Evolutionary conservation across 1,140 invertebrate species (phyloP).

Genomic region (Elysia chlorotica): DNA sequence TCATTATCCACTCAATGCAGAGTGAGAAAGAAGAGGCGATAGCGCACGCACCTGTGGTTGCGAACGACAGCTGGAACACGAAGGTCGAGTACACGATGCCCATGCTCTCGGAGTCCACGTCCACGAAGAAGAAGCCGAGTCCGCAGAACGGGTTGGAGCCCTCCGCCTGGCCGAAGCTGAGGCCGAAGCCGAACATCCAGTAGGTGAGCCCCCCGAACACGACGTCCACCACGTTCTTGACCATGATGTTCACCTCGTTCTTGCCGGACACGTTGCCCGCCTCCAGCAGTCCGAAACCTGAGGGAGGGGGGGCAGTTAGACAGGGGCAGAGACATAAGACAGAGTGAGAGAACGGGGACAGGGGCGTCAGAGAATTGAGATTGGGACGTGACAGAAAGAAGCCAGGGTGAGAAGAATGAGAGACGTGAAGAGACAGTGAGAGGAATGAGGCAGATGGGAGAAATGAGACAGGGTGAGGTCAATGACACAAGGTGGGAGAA

Average conservation of each 20-base stretch:
- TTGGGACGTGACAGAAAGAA: too few relatives aligned
- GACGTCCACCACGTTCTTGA: slow-evolving; percentile 71
- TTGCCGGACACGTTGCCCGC: slow-evolving; percentile 67
- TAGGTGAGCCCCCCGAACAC: slow-evolving; percentile 90
- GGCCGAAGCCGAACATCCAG: slow-evolving; percentile 91
- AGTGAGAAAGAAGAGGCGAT: too few relatives aligned
- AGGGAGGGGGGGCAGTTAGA: too few relatives aligned
- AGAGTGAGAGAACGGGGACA: too few relatives aligned
- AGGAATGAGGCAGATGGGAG: too few relatives aligned
- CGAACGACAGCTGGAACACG: slow-evolving; percentile 55
- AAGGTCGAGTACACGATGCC: slow-evolving; percentile 46
- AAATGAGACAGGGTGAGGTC: too few relatives aligned
- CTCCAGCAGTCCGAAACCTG: slow-evolving; percentile 69
- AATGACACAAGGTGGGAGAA: too few relatives aligned
- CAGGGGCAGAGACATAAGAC: too few relatives aligned
- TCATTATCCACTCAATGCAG: too few relatives aligned
- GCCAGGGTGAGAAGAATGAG: too few relatives aligned
- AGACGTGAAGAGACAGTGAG: too few relatives aligned
- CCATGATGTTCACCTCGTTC: slow-evolving; percentile 69
- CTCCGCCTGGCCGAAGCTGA: slow-evolving; percentile 79
- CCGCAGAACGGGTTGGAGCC: slow-evolving; percentile 76
- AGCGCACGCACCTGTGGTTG: slow-evolving; percentile 42
- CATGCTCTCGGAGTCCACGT: slow-evolving; percentile 59
- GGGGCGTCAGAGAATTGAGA: too few relatives aligned
- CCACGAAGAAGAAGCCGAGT: slow-evolving; percentile 64